Evolutionary conservation across 2,113 vertebrate species (phyloP), one percentile per base, ranked within the genome.

Genomic region (Alexandromys fortis): DNA sequence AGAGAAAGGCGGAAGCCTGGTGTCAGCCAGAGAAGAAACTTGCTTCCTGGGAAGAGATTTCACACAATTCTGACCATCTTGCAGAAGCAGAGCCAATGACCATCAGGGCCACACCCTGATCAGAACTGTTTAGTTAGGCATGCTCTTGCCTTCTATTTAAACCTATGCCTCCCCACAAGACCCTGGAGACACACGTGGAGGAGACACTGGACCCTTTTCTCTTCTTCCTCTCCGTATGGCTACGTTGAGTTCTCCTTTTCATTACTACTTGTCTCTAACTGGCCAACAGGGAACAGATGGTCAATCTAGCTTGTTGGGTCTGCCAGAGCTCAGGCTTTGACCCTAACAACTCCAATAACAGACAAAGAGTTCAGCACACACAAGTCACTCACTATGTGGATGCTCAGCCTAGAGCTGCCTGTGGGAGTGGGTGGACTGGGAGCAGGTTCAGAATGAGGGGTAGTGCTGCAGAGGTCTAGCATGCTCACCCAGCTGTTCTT

Each of bases 91-190:
- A 72, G 86, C 13, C 68, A 9, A 19, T 73, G 49, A 42, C 28
- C 22, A 72, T 35, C 5, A 9, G 49, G 86, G n/a, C 49, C 24
- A 58, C 35, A 73, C 4, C 67, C 16, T 75, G 68, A 58, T 49
- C 68, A 89, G 68, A 9, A 7, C 35, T 75, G 16, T 26, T 87
- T 72, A n/a, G 22, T 28, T 55, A n/a, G 5, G 1, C 49, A 28
- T 28, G 30, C 68, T 73, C 49, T 73, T 88, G 49, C 35, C 70
- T 55, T 73, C 86, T 73, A 38, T 55, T 72, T 88, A 88, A 73
- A 55, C 33, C 49, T 73, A n/a, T 73, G 6, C 68, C 35, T 58
- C 68, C n/a, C n/a, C 24, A 16, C 49, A 89, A 52, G 86, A 75
- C 35, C 33, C 47, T 30, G 14, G n/a, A 55, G 49, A 73, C 49